phyloP scores from a whole-genome alignment of 2,888 invertebrate species.

The Cloeon dipterum region DNA sequence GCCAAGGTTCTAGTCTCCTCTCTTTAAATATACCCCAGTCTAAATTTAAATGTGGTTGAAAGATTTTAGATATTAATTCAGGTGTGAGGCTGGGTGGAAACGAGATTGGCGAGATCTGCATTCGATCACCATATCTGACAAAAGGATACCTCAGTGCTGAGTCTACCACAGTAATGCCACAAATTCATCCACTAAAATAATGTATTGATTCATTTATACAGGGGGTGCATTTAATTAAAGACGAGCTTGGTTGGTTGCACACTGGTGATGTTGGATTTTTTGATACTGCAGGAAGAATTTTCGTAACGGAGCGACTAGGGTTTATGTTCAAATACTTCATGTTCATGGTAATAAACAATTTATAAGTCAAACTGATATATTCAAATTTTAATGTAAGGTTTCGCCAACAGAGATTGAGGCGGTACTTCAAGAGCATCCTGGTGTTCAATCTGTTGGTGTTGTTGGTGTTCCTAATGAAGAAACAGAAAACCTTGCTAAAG shows the following conservation, averaged over 20 bases:
- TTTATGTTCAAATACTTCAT: not conserved
- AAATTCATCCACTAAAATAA: too few species aligned
- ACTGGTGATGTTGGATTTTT: not conserved
- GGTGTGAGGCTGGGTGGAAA: too few species aligned
- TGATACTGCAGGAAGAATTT: not conserved
- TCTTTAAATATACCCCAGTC: too few species aligned
- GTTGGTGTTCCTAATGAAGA: slow-evolving; percentile 48
- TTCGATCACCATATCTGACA: not conserved
- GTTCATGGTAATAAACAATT: not conserved
- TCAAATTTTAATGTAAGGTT: too few species aligned
- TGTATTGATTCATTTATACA: too few species aligned
- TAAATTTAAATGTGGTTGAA: too few species aligned
- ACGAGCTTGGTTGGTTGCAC: not conserved
- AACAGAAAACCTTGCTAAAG: slow-evolving; percentile 52
- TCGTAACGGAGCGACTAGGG: not conserved
- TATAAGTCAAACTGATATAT: too few species aligned
- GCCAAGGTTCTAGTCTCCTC: too few species aligned
- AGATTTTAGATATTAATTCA: too few species aligned
- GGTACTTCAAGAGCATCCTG: slow-evolving; percentile 41
- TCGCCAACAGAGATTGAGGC: slow-evolving; percentile 77
- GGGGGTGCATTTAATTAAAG: too few species aligned
- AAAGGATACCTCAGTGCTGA: not conserved
- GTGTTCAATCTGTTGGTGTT: slow-evolving; percentile 57
- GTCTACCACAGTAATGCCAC: too few species aligned
- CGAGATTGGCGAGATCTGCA: not conserved